Conservation (phyloP, 1,140 invertebrate genomes). For the Anoplophora glabripennis region DNA sequence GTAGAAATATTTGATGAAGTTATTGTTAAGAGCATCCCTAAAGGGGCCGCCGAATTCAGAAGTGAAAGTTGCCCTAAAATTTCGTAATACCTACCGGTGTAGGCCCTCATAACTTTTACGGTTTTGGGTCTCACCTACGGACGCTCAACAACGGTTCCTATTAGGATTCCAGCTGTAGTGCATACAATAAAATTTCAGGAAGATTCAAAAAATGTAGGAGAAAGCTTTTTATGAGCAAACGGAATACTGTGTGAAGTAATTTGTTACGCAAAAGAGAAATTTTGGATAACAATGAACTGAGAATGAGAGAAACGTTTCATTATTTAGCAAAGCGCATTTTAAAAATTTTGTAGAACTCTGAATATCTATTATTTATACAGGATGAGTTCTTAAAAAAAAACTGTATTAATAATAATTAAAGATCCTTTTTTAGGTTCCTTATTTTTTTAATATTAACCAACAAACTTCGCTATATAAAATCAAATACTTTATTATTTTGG, state of each 20-base stretch:
- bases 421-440: too few species aligned
- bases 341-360: too few species aligned
- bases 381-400: too few species aligned
- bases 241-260: not conserved
- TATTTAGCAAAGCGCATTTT: not conserved
- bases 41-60: not conserved
- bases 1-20: too few species aligned
- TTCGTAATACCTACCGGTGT: constrained; percentile 14
- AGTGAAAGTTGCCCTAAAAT: constrained; percentile 27
- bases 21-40: too few species aligned
- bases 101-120: constrained; percentile 5
- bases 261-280: constrained; percentile 16
- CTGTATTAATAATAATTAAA: too few species aligned
- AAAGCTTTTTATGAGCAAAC: constrained; percentile 22
- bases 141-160: not conserved
- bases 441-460: too few species aligned
- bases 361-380: too few species aligned
- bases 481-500: not conserved
- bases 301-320: constrained; percentile 1
- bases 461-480: not conserved
- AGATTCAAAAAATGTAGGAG: constrained; percentile 25
- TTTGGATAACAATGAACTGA: constrained; percentile 2
- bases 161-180: not conserved
- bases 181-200: constrained; percentile 18
- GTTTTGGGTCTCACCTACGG: not conserved